Evolutionary conservation across 2,113 vertebrate genomes (phyloP), one percentile per base, ranked within the genome.

Genomic region (Eublepharis macularius): DNA sequence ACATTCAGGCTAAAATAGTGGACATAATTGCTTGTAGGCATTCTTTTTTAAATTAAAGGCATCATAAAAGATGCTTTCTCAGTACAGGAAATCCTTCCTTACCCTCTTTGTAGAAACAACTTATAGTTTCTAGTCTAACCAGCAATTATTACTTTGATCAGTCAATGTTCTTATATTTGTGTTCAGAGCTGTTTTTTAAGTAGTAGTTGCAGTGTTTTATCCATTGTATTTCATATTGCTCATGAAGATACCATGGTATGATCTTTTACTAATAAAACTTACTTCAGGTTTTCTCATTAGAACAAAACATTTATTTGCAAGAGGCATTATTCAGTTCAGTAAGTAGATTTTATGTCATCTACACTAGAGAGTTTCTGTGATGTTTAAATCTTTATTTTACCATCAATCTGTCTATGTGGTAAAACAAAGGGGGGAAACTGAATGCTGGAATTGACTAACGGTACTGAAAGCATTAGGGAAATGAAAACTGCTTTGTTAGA

Each of bases 221-320:
- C 16, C 21, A 73, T 93, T 94, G 92, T 92, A 92, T 92, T 82
- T 88, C 47, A 57, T 83, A 73, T 84, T 94, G 84, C 82, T 87
- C 41, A 65, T 90, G 88, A 93, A 90, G 78, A 91, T 65, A 5
- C 34, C 86, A 86, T 81, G 82, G 4, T 66, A 81, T 95, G 94
- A 94, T 95, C 92, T 95, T 95, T 94, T 90, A 84, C 90, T 87
- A 66, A 83, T 73, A 93, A 86, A 75, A 95, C 94, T 91, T 88
- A 91, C 94, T 96, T 95, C 69, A 93, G 90, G 90, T 95, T 95
- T 96, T 96, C 91, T 96, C 94, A 94, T 96, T 95, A 95, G 83
- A 91, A 87, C 70, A 91, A 93, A 94, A 93, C 82, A 92, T 96
- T 94, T 96, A 96, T 74, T 94, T 94, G 93, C 93, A 92, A 94